Conservation (phyloP, 2,888 invertebrate genomes). For the Acleris cristana region DNA sequence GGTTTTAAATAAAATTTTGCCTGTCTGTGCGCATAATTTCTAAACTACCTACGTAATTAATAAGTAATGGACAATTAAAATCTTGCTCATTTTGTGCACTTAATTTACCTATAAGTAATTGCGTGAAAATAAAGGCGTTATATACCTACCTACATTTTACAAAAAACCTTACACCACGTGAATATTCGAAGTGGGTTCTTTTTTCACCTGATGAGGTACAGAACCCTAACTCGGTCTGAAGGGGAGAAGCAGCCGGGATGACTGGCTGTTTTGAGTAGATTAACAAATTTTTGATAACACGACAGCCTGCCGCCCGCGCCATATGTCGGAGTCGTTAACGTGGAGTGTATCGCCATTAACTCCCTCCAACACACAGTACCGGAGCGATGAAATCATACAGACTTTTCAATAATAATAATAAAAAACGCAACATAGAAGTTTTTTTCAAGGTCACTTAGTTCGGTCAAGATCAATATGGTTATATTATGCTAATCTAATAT, state of each 20-base stretch:
- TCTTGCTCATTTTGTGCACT: too few relatives aligned
- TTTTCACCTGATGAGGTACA: conserved; percentile 1
- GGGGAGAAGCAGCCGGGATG: conserved; percentile 63
- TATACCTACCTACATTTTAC: too few relatives aligned
- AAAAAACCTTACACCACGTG: too few relatives aligned
- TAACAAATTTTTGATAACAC: conserved; percentile 66
- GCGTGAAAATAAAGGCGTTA: too few relatives aligned
- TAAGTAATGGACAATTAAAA: too few relatives aligned
- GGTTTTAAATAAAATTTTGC: too few relatives aligned
- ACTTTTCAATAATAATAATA: not conserved
- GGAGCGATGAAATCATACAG: not conserved
- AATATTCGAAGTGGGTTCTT: too few relatives aligned
- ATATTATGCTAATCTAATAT: conserved; percentile 6
- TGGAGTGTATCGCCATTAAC: conserved; percentile 20
- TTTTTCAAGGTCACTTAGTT: not conserved
- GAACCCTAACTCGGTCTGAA: conserved; percentile 37
- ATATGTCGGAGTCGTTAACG: conserved; percentile 65
- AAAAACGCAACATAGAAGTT: not conserved
- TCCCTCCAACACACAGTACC: not conserved
- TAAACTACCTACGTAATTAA: too few relatives aligned
- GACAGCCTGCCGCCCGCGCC: conserved; percentile 52
- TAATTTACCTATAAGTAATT: too few relatives aligned
- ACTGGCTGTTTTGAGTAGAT: conserved; percentile 74
- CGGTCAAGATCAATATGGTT: not conserved
- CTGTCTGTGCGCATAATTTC: too few relatives aligned